Evolutionary conservation across 2,113 vertebrate genomes (phyloP).

Genomic region (Clarias macrocephalus): DNA sequence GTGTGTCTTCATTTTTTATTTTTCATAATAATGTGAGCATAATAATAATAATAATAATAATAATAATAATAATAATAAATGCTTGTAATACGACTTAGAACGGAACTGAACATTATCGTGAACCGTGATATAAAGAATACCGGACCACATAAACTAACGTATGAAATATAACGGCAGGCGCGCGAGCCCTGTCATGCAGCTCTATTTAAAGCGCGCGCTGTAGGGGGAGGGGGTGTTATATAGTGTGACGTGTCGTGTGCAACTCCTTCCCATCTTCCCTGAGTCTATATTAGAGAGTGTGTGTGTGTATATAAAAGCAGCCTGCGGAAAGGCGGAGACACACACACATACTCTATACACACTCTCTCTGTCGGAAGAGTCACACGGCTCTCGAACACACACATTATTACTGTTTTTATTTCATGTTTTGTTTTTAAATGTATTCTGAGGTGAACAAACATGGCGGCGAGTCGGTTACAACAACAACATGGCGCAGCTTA

Average conservation of each 20-base stretch:
- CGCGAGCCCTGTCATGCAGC: neutral
- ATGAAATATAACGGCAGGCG: neutral
- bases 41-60: too few species aligned
- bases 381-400: neutral
- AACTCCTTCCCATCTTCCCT: slow-evolving; percentile 91
- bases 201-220: slow-evolving; percentile 12
- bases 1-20: too few species aligned
- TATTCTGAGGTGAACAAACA: neutral
- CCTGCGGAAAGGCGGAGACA: slow-evolving; percentile 87
- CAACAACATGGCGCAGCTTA: neutral
- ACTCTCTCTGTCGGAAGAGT: neutral
- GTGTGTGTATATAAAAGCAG: slow-evolving; percentile 96
- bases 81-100: too few species aligned
- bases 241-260: slow-evolving; percentile 83
- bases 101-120: too few species aligned
- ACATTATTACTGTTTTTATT: neutral
- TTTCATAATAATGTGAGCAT: too few species aligned
- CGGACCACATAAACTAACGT: too few species aligned
- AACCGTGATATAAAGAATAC: too few species aligned
- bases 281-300: slow-evolving; percentile 98
- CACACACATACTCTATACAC: slow-evolving; percentile 63
- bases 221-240: neutral
- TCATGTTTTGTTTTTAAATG: too few species aligned
- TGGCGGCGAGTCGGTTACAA: slow-evolving; percentile 8
- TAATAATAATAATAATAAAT: too few species aligned